phyloP scores from a whole-genome alignment of 1,140 invertebrate genomes.

The Habropoda laboriosa region DNA sequence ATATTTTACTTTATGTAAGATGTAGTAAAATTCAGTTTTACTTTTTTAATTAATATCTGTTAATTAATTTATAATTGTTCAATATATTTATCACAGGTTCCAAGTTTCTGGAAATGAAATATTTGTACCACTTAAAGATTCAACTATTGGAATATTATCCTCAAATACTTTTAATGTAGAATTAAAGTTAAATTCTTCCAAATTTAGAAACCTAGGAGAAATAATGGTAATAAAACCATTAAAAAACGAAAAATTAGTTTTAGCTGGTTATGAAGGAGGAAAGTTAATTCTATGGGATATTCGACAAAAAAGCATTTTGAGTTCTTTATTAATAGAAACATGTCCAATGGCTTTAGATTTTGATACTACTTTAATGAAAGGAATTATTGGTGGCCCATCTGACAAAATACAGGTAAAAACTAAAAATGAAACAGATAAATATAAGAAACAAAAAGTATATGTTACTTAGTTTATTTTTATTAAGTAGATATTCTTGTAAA shows the following conservation, averaged over 20 bases:
- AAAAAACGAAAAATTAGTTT: conserved; percentile 81
- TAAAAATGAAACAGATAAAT: conserved; percentile 79
- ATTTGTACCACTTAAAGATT: conserved; percentile 85
- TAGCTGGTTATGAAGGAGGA: conserved; percentile 86
- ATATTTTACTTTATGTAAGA: background rate
- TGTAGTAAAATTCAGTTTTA: no score
- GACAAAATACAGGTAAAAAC: conserved; percentile 84
- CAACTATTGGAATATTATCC: conserved; percentile 84
- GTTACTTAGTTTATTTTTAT: no score
- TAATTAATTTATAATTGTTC: background rate
- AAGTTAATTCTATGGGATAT: conserved; percentile 87
- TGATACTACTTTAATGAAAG: conserved; percentile 84
- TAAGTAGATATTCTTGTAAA: background rate
- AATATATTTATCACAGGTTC: conserved; percentile 69
- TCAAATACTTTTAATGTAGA: conserved; percentile 82
- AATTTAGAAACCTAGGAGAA: conserved; percentile 80
- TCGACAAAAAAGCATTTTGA: conserved; percentile 82
- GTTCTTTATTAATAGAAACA: conserved; percentile 84
- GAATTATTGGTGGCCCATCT: conserved; percentile 85
- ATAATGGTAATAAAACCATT: conserved; percentile 86
- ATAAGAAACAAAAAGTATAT: background rate
- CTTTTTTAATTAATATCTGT: background rate
- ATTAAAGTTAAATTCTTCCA: conserved; percentile 77
- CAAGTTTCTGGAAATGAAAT: conserved; percentile 85
- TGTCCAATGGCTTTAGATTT: conserved; percentile 88